phyloP scores from a whole-genome alignment of 2,113 vertebrate genomes.

The Hystrix cristata region DNA sequence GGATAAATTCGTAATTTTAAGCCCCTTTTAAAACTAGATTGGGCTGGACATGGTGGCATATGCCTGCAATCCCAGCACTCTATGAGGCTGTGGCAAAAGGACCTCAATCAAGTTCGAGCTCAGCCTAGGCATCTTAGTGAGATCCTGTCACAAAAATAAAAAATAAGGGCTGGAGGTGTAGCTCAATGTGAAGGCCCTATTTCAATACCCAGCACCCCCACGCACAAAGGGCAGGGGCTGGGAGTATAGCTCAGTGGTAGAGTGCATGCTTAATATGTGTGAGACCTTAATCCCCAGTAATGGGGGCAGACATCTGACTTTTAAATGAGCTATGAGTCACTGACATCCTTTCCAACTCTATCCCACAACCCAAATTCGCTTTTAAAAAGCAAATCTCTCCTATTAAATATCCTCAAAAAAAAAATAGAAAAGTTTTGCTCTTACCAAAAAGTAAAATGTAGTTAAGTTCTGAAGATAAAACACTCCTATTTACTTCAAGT shows the following conservation, averaged over 20 bases:
- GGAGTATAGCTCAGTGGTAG: neutral
- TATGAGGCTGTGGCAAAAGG: neutral
- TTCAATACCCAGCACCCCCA: neutral
- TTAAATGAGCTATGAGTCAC: neutral
- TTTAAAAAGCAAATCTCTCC: neutral
- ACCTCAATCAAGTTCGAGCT: neutral
- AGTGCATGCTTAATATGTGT: neutral
- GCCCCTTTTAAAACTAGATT: neutral
- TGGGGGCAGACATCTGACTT: neutral
- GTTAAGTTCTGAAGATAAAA: neutral
- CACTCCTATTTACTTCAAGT: neutral
- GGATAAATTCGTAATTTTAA: slow-evolving; percentile 11
- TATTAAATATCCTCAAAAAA: neutral
- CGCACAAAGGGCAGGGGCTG: too few species aligned
- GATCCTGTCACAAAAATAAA: neutral
- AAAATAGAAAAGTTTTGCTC: neutral
- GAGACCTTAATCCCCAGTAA: neutral
- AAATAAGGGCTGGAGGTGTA: neutral
- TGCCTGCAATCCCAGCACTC: neutral
- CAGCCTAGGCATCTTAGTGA: neutral
- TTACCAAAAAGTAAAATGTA: neutral
- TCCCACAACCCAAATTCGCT: slow-evolving; percentile 4
- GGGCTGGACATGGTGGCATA: neutral
- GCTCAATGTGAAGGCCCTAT: neutral
- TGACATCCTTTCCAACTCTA: slow-evolving; percentile 17